phyloP scores from a whole-genome alignment of 2,797 vertebrate species.

The Vespertilio murinus region DNA sequence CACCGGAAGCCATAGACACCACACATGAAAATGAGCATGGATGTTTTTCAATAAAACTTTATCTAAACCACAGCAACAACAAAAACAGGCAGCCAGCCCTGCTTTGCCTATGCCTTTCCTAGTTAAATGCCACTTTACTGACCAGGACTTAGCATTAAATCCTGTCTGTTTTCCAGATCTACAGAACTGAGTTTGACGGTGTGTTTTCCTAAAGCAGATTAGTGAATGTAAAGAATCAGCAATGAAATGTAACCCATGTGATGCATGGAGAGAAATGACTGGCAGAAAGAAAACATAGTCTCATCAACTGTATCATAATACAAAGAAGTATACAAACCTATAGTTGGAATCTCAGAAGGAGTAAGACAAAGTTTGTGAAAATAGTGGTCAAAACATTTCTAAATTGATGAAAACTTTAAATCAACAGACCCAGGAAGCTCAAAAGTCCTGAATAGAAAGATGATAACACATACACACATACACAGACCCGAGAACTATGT shows the following conservation, averaged over 20 bases:
- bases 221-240: not conserved
- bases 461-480: fast-evolving
- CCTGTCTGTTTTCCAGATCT: not conserved
- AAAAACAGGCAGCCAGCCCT: not conserved
- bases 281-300: not conserved
- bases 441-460: too few species aligned
- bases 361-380: not conserved
- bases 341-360: not conserved
- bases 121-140: not conserved
- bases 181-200: not conserved
- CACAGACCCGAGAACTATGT: fast-evolving
- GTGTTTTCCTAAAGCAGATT: not conserved
- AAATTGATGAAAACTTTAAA: not conserved
- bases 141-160: not conserved
- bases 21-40: fast-evolving
- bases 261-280: fast-evolving
- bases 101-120: fast-evolving
- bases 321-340: fast-evolving
- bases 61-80: too few species aligned
- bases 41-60: not conserved
- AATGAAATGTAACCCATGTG: too few species aligned
- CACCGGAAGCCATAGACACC: fast-evolving
- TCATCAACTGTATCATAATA: fast-evolving
- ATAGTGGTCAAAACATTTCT: too few species aligned
- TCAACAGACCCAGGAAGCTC: not conserved